phyloP scores from a whole-genome alignment of 2,888 invertebrate genomes.

The Andricus quercusramuli region DNA sequence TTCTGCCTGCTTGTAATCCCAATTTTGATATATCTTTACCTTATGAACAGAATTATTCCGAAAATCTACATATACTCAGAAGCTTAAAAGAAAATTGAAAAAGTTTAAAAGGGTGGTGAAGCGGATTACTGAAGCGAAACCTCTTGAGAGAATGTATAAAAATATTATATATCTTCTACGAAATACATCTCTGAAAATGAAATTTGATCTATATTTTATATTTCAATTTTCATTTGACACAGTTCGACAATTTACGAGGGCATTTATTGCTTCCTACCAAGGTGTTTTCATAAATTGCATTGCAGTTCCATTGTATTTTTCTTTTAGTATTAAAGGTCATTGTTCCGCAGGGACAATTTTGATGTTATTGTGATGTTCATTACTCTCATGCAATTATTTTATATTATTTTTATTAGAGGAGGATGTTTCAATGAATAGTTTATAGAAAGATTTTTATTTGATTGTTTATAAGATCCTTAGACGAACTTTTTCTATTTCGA shows the following conservation, averaged over 20 bases:
- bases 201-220: constrained; percentile 25
- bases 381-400: too few species aligned
- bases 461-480: too few species aligned
- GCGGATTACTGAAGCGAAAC: neutral
- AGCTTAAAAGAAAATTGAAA: neutral
- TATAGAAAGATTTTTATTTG: too few species aligned
- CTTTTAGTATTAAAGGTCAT: too few species aligned
- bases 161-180: constrained; percentile 9
- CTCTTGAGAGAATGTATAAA: neutral
- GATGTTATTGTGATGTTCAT: too few species aligned
- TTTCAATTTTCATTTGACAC: constrained; percentile 25
- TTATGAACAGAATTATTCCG: too few species aligned
- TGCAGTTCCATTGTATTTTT: neutral
- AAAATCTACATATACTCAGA: too few species aligned
- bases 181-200: constrained; percentile 21
- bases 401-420: too few species aligned
- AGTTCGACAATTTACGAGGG: neutral
- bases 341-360: too few species aligned
- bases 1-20: neutral
- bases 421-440: too few species aligned
- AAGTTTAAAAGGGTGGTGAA: neutral
- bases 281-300: too few species aligned
- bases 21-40: neutral
- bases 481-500: too few species aligned
- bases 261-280: constrained; percentile 1